Conservation (phyloP, 2,888 invertebrate genomes). For the Hesperia comma region DNA sequence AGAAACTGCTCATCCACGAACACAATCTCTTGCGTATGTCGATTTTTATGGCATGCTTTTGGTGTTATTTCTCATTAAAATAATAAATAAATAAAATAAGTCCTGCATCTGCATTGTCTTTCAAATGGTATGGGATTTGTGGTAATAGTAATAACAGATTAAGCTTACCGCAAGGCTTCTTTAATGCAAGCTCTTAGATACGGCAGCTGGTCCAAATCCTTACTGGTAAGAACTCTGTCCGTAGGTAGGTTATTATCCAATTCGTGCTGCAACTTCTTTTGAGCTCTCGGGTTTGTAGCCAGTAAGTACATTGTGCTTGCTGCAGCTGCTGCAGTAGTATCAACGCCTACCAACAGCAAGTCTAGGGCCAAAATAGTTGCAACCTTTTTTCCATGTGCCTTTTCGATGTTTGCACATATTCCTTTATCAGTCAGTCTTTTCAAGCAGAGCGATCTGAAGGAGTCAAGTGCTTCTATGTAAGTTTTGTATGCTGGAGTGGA, state of each 20-base stretch:
- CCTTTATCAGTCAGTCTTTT: constrained; percentile 74
- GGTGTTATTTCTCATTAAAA: no score
- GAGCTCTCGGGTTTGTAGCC: constrained; percentile 87
- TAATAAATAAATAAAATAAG: no score
- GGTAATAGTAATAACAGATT: neutral
- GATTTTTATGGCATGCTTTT: no score
- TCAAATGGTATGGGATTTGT: no score
- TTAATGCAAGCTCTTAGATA: constrained; percentile 91
- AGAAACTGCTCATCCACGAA: no score
- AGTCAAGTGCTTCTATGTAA: constrained; percentile 88
- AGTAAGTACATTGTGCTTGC: constrained; percentile 90
- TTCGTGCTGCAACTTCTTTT: constrained; percentile 86
- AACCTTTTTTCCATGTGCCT: constrained; percentile 66
- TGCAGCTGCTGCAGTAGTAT: constrained; percentile 91
- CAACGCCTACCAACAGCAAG: constrained; percentile 91
- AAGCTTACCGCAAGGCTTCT: constrained; percentile 87
- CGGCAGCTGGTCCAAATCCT: constrained; percentile 86
- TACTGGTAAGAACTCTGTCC: constrained; percentile 81
- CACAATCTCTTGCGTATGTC: no score
- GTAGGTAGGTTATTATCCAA: constrained; percentile 82
- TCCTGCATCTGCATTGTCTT: no score
- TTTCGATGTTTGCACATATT: constrained; percentile 72
- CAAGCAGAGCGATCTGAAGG: constrained; percentile 86
- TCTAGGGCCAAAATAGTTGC: constrained; percentile 90
- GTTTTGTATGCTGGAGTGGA: constrained; percentile 88